Percentiles rank a stretch among this genome's conserved stretches.
phyloP scores from a whole-genome alignment of 2,113 vertebrate genomes.

The Hemiprocne comata region DNA sequence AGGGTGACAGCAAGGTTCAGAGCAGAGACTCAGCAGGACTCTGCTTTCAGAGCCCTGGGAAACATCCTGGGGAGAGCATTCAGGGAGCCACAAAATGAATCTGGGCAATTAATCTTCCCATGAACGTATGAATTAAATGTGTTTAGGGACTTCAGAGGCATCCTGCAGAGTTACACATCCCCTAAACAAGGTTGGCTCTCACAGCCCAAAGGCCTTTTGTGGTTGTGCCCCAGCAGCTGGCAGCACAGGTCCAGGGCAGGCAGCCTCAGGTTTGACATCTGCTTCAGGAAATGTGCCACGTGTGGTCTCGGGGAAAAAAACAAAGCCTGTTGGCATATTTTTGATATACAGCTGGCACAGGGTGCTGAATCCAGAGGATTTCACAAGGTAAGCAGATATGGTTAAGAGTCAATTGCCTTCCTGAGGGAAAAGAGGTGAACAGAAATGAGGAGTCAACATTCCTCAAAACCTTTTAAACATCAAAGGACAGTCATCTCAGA shows the following conservation, averaged over 20 bases:
- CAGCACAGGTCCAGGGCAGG: background rate
- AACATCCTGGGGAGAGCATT: background rate
- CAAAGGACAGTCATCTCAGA: background rate
- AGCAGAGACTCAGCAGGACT: background rate
- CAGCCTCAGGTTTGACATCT: background rate
- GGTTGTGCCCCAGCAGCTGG: background rate
- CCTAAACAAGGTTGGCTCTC: background rate
- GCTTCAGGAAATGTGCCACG: background rate
- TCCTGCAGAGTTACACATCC: accelerated
- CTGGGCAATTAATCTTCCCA: background rate
- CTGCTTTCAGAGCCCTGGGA: background rate
- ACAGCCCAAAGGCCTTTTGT: background rate
- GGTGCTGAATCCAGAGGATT: background rate
- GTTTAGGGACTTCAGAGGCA: background rate
- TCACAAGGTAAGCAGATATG: background rate
- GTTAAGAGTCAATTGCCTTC: background rate
- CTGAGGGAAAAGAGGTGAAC: background rate
- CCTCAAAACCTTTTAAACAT: background rate
- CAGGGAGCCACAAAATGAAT: background rate
- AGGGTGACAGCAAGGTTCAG: background rate
- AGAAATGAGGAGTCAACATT: background rate
- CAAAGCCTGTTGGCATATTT: background rate
- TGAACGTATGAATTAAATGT: accelerated
- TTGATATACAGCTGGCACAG: background rate
- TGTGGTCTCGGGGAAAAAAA: background rate